Evolutionary conservation across 2,113 vertebrate species (phyloP).

Genomic region (Pitta sordida): DNA sequence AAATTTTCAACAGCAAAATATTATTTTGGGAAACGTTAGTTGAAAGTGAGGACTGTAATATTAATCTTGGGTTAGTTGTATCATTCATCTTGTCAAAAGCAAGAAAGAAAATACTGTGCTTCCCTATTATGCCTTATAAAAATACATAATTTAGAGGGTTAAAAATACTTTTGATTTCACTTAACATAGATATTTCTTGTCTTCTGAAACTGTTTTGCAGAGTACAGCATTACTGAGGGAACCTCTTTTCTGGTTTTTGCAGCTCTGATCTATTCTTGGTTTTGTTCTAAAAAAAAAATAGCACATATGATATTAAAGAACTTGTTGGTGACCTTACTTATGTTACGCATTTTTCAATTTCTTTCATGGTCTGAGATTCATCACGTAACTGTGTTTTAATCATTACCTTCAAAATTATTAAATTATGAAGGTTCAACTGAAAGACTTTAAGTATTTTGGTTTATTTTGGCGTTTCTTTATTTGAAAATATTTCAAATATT

Average conservation of each 20-base stretch:
- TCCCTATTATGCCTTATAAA: neutral
- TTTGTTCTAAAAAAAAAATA: neutral
- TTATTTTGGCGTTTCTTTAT: neutral
- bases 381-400: neutral
- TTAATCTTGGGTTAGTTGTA: neutral
- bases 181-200: neutral
- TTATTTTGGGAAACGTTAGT: neutral
- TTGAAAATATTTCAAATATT: neutral
- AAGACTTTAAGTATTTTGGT: neutral
- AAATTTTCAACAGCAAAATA: slow-evolving; percentile 1
- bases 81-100: neutral
- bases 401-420: neutral
- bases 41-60: neutral
- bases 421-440: neutral
- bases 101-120: neutral
- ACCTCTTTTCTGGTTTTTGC: neutral
- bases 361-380: neutral
- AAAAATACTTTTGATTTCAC: neutral
- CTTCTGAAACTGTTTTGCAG: neutral
- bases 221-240: neutral
- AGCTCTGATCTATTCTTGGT: neutral
- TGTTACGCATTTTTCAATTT: neutral
- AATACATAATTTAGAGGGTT: neutral
- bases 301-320: neutral
- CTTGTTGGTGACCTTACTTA: neutral